These are phyloP conservation scores for Schizopygopsis pylzovi DNA, from an alignment of 2,797 vertebrate genomes.

Conservation along the genomic window DNA sequence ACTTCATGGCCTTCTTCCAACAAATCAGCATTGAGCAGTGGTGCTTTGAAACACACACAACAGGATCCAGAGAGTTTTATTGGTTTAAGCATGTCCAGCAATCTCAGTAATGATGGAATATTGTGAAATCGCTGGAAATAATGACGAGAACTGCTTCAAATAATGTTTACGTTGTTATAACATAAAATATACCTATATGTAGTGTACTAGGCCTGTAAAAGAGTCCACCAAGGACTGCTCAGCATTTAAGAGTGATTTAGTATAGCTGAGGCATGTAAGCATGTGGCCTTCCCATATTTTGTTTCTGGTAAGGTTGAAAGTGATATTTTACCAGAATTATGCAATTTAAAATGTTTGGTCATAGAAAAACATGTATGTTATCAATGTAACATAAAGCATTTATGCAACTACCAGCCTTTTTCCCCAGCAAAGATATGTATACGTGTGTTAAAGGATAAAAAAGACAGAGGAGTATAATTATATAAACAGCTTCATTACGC, in stretches of 20 bases:
- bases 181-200: neutral
- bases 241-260: neutral
- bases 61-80: neutral
- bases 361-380: neutral
- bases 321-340: neutral
- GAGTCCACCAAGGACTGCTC: neutral
- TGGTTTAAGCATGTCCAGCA: neutral
- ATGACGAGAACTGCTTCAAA: neutral
- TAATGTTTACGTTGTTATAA: neutral
- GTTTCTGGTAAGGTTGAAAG: neutral
- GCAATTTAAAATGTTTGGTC: neutral
- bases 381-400: neutral
- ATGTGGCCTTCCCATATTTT: neutral
- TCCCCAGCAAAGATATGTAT: neutral
- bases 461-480: neutral
- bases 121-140: neutral
- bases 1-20: neutral
- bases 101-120: neutral
- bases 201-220: neutral
- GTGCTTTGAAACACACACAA: neutral
- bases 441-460: neutral
- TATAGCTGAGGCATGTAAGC: neutral
- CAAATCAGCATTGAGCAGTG: neutral
- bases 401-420: neutral
- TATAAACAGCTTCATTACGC: conserved; percentile 25